These are phyloP conservation scores for Aphelinus certus DNA, from an alignment of 1,140 invertebrate species.

Conservation along the genomic window DNA sequence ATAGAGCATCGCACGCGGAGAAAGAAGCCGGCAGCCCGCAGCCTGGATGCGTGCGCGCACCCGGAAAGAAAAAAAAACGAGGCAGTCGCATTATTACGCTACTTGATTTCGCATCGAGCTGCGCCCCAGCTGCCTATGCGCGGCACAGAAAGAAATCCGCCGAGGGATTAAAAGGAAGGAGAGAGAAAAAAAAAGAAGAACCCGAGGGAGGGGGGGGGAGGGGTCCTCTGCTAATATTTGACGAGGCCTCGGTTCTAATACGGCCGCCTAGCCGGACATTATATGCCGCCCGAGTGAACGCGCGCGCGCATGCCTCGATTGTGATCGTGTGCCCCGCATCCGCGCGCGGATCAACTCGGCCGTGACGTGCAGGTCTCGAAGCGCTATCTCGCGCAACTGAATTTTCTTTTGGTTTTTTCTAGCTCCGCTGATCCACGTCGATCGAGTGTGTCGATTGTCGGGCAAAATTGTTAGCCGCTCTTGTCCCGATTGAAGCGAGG, in stretches of 20 bases:
- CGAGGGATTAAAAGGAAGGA: slow-evolving; percentile 8
- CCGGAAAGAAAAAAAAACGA: neutral
- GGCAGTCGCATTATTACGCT: slow-evolving; percentile 60
- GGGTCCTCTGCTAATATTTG: slow-evolving; percentile 62
- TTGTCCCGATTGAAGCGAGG: too few relatives aligned
- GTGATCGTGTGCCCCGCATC: too few relatives aligned
- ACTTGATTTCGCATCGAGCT: slow-evolving; percentile 64
- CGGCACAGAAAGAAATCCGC: slow-evolving; percentile 28
- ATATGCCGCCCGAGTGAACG: neutral
- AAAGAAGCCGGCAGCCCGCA: neutral
- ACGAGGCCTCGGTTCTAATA: slow-evolving; percentile 12
- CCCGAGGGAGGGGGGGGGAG: neutral
- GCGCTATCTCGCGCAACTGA: too few relatives aligned
- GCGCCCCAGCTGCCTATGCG: slow-evolving; percentile 52
- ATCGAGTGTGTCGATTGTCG: too few relatives aligned
- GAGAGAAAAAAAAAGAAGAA: slow-evolving; percentile 5
- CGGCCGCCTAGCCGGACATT: neutral
- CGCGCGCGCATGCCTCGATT: too few relatives aligned
- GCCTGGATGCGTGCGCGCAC: too few relatives aligned
- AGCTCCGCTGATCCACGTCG: too few relatives aligned
- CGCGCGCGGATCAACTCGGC: too few relatives aligned
- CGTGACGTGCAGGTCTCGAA: too few relatives aligned
- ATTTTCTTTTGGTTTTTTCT: too few relatives aligned
- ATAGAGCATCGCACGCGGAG: neutral
- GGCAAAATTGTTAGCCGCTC: too few relatives aligned